Evolutionary conservation across 2,888 invertebrate species (phyloP), one percentile per base, ranked within the genome.

Genomic region (Nemoura dubitans): DNA sequence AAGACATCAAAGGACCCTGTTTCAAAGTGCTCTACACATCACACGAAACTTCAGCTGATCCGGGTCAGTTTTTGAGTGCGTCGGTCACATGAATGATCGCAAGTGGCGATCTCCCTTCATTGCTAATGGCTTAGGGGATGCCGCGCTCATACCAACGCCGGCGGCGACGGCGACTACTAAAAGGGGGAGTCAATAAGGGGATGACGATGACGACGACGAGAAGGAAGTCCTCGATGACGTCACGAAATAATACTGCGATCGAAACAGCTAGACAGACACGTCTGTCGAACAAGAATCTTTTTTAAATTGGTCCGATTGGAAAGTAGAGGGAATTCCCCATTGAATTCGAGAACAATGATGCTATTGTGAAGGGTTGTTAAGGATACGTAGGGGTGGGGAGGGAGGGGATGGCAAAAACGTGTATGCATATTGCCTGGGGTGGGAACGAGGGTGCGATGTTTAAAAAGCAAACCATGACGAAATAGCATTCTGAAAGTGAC

Each of bases 121-220:
- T 25, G 81, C 81, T 81, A 78, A 84, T 30, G 36, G 43, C 59
- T n/a, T 43, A 10, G 76, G 76, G 59, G 59, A 59, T 59, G 59
- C 59, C 59, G 21, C 36, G 27, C 43, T 28, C 2, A 30, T 14
- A n/a, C 76, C 85, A 26, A 26, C 42, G 43, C n/a, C 86, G 86
- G 16, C 86, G 86, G 59, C 86, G 81, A 82, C 87, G 83, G 77
- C 77, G 87, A 78, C 30, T 86, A 36, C 86, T 76, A 87, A 87
- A 85, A 76, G 87, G 87, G 76, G 77, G 29, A 83, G 43, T 42
- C 43, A 83, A 83, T 83, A 30, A 83, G 83, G 85, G 85, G 85
- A 85, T 85, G 85, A 59, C 85, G 85, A 59, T 28, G 26, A 26
- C 78, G 78, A 27, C 78, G 14, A 26, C 78, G 78, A 28, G 28